phyloP scores from a whole-genome alignment of 2,888 invertebrate genomes.

The Drosophila seclusa region DNA sequence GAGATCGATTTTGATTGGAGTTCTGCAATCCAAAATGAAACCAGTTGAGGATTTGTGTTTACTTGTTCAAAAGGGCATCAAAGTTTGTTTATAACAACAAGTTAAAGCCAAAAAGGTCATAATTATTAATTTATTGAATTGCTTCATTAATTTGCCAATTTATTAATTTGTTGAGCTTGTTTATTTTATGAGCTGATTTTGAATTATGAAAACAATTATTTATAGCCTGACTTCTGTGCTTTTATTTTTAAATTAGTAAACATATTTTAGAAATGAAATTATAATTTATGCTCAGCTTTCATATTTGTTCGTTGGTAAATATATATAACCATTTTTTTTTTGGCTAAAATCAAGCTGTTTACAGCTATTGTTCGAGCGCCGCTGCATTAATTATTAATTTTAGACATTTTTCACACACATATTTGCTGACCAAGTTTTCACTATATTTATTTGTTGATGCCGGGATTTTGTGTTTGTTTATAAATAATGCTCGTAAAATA shows the following conservation, averaged over 20 bases:
- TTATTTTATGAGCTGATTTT: slow-evolving; percentile 13
- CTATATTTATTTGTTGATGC: slow-evolving; percentile 33
- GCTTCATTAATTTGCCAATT: slow-evolving; percentile 32
- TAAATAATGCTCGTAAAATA: slow-evolving; percentile 49
- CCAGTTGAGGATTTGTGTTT: slow-evolving; percentile 41
- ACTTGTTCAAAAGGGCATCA: slow-evolving; percentile 1
- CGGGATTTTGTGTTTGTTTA: slow-evolving; percentile 35
- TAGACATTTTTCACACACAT: slow-evolving; percentile 38
- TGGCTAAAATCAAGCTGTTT: slow-evolving; percentile 28
- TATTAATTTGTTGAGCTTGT: slow-evolving; percentile 12
- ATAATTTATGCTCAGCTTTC: background rate
- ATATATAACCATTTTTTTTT: background rate
- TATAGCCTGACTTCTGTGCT: background rate
- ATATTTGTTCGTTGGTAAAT: background rate
- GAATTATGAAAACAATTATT: background rate
- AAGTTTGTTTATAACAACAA: background rate
- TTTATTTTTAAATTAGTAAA: background rate
- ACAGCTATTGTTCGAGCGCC: slow-evolving; percentile 25
- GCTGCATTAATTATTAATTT: slow-evolving; percentile 46
- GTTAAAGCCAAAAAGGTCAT: slow-evolving; percentile 13
- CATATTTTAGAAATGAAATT: background rate
- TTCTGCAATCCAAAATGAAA: slow-evolving; percentile 60
- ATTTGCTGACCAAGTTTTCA: slow-evolving; percentile 25
- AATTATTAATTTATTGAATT: slow-evolving; percentile 18
- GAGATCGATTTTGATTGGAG: slow-evolving; percentile 49